A percentile compares a stretch with the other conserved stretches of the same genome.
Evolutionary conservation across 2,888 invertebrate species (phyloP).

Genomic region (Apamea monoglypha): DNA sequence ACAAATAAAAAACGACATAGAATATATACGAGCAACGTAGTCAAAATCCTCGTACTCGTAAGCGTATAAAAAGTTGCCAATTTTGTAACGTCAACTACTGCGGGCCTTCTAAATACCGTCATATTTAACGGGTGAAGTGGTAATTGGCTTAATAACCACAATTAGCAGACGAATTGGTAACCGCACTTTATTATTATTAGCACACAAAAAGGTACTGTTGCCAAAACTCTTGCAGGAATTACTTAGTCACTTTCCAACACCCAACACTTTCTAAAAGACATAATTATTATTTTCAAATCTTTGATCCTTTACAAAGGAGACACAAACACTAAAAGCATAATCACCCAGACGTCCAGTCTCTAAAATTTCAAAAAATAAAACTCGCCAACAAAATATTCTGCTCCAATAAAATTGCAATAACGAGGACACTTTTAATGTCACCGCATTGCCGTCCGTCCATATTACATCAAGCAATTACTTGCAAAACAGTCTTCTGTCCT

Average conservation of each 20-base stretch:
- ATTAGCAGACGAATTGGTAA: neutral
- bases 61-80: no score
- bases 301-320: neutral
- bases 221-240: neutral
- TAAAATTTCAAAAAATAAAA: constrained; percentile 44
- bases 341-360: constrained; percentile 11
- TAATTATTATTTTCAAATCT: neutral
- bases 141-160: neutral
- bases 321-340: constrained; percentile 15
- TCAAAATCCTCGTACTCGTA: no score
- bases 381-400: constrained; percentile 32
- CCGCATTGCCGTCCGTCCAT: constrained; percentile 58
- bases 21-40: no score
- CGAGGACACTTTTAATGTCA: constrained; percentile 56
- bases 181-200: neutral
- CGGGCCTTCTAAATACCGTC: neutral
- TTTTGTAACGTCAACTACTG: no score
- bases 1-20: no score
- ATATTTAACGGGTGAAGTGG: neutral
- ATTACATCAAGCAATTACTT: constrained; percentile 69
- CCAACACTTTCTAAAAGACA: neutral
- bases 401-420: constrained; percentile 52
- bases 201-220: neutral
- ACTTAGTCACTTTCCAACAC: neutral
- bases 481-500: constrained; percentile 64